Conservation (phyloP, 2,113 vertebrate genomes). For the Myotis yumanensis region DNA sequence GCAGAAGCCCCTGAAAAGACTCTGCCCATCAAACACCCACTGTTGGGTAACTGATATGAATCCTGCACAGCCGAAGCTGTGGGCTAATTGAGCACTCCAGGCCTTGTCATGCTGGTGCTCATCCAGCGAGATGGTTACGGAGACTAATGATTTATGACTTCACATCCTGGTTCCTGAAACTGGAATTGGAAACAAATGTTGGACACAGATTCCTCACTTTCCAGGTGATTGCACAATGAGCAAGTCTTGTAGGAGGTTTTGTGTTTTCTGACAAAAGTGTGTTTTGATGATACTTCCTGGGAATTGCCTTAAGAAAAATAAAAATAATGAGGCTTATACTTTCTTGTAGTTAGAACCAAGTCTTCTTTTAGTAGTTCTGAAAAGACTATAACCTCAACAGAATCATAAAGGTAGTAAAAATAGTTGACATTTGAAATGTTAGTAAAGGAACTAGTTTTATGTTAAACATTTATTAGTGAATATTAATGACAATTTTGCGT, state of each 20-base stretch:
- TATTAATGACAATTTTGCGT: not conserved
- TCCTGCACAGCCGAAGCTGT: not conserved
- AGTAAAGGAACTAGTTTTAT: not conserved
- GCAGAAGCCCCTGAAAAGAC: constrained; percentile 2
- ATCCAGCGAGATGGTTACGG: not conserved
- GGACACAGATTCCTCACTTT: not conserved
- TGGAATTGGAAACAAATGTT: constrained; percentile 45
- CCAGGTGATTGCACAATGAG: constrained; percentile 31
- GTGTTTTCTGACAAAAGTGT: not conserved
- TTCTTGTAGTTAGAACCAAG: constrained; percentile 3
- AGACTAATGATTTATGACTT: constrained; percentile 34
- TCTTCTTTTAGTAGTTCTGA: not conserved
- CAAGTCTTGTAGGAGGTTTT: not conserved
- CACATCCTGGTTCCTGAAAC: not conserved
- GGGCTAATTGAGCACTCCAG: not conserved
- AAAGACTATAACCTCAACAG: not conserved
- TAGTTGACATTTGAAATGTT: not conserved
- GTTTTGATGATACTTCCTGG: constrained; percentile 43
- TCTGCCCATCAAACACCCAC: not conserved
- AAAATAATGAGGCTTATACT: not conserved
- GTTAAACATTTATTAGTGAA: not conserved
- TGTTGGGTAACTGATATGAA: not conserved
- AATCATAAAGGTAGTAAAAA: not conserved
- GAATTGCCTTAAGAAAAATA: not conserved
- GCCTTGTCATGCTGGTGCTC: not conserved